phyloP scores from a whole-genome alignment of 2,113 vertebrate genomes.

The Pavo muticus region DNA sequence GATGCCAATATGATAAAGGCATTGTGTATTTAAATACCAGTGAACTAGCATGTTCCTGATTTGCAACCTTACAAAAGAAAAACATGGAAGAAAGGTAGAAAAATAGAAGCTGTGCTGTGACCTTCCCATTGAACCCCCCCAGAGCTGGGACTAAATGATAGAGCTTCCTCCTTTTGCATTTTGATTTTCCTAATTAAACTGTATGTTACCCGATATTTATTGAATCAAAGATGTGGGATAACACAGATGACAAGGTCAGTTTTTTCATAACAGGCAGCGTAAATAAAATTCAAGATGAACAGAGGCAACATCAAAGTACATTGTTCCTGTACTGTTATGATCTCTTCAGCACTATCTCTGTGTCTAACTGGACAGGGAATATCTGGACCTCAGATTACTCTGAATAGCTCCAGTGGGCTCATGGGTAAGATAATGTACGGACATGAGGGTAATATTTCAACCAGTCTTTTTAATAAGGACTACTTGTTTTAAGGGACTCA shows the following conservation, averaged over 20 bases:
- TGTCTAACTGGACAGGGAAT: not conserved
- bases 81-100: not conserved
- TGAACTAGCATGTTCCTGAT: conserved; percentile 32
- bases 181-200: not conserved
- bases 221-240: not conserved
- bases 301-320: not conserved
- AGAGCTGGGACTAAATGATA: not conserved
- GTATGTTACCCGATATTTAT: not conserved
- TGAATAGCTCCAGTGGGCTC: not conserved
- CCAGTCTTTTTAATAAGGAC: not conserved
- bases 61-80: not conserved
- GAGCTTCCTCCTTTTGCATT: not conserved
- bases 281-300: not conserved
- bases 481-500: not conserved
- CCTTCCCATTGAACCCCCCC: not conserved
- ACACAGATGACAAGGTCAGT: not conserved
- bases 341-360: not conserved
- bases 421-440: not conserved
- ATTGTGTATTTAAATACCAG: conserved; percentile 56
- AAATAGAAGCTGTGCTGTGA: not conserved
- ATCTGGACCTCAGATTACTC: not conserved
- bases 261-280: not conserved
- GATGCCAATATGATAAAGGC: conserved; percentile 53
- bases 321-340: not conserved
- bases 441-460: not conserved